Percentiles rank a stretch among this genome's conserved stretches.
Conservation (phyloP, 2,888 invertebrate genomes). For the Pyrocoelia pectoralis region DNA sequence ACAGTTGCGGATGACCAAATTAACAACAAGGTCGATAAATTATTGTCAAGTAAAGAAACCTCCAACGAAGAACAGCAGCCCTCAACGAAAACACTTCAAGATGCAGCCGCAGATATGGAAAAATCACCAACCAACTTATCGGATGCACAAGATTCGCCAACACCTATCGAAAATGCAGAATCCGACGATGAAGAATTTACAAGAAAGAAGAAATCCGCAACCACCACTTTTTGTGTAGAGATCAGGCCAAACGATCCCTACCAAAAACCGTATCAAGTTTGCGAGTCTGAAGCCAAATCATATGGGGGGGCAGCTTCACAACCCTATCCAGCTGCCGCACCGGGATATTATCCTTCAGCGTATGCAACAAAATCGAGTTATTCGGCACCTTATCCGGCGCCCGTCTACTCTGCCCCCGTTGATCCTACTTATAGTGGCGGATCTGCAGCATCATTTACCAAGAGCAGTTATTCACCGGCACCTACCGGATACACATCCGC, state of each 20-base stretch:
- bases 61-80: background rate
- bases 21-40: background rate
- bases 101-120: background rate
- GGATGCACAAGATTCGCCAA: background rate
- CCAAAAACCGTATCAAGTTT: conserved; percentile 57
- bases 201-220: conserved; percentile 56
- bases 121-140: background rate
- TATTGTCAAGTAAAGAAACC: background rate
- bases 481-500: conserved; percentile 33
- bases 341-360: conserved; percentile 20
- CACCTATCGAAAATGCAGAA: conserved; percentile 10
- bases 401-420: conserved; percentile 20
- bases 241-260: conserved; percentile 56
- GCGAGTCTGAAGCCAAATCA: conserved; percentile 47
- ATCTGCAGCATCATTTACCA: conserved; percentile 22
- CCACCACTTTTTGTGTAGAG: conserved; percentile 62
- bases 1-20: background rate
- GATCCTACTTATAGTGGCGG: background rate
- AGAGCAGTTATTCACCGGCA: conserved; percentile 34
- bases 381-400: conserved; percentile 17
- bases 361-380: conserved; percentile 12
- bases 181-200: conserved; percentile 24
- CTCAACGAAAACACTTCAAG: background rate
- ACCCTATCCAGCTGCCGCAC: conserved; percentile 23
- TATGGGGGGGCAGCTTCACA: conserved; percentile 25